Base-by-base conservation (phyloP, 2,888 invertebrate genomes). In the Cheilosia urbana region DNA sequence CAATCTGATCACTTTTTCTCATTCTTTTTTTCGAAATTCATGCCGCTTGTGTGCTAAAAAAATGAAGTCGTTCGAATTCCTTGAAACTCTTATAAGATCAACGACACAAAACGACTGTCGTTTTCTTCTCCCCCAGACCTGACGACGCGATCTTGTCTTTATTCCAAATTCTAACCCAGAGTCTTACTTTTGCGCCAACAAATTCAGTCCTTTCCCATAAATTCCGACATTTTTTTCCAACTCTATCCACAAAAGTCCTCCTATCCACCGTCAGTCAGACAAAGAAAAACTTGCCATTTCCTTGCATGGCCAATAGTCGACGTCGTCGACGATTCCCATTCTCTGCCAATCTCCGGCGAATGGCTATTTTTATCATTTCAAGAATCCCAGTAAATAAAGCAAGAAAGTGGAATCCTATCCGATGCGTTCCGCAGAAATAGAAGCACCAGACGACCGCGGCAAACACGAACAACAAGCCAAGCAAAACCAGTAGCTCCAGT, bases 291-390 rank as follows among this genome's bases (percentile, higher is more conserved):
- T 58, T 42, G 65, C 66, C 40, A 71, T 40, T 65, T 65, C 71
- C 71, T 78, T 71, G 27, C 78, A 47, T 27, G 37, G 37, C 40
- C 19, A 63, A 45, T 19, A 34, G 11, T 51, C 51, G 49, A 27
- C 72, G 55, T 47, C 66, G 40, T n/a, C n/a, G 57, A 6, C 27
- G 27, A 27, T 27, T 80, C 76, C 85, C 80, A 79, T 84, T 83
- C 83, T 73, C 40, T 69, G 57, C 34, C 63, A 76, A 78, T 78
- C 63, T 80, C 40, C 17, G 49, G 40, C 24, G n/a, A 47, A 40
- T 13, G 68, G 76, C 81, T 85, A 85, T 85, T 85, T 85, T 85
- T 85, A 85, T 80, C 78, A 62, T 78, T 75, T 81, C 63, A 63
- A 77, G 81, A 81, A 81, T 60, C 62, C 11, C 51, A 42, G 63